A percentile compares a stretch with the other conserved stretches of the same genome.
Evolutionary conservation across 2,888 invertebrate genomes (phyloP).

Genomic region (Nephrotoma appendiculata): DNA sequence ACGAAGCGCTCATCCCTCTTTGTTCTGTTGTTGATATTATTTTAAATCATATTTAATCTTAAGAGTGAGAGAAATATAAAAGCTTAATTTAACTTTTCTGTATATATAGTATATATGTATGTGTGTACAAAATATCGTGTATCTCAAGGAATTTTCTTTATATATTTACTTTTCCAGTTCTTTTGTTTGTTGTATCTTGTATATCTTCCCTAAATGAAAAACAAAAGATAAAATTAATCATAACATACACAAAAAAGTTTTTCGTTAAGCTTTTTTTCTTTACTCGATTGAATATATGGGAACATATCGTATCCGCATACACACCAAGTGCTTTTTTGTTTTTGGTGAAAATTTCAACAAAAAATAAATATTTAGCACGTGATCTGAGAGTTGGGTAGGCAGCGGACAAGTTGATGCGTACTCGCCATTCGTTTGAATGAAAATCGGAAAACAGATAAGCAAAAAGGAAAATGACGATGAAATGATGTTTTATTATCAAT

Average conservation of each 20-base stretch:
- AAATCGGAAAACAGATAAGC: neutral
- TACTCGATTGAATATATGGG: neutral
- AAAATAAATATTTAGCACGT: neutral
- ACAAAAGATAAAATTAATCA: neutral
- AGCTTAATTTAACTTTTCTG: neutral
- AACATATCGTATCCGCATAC: neutral
- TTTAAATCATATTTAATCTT: neutral
- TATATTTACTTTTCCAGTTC: neutral
- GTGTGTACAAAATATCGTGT: neutral
- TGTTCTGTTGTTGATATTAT: neutral
- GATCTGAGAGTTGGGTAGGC: neutral
- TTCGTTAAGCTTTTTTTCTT: neutral
- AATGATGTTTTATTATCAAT: neutral
- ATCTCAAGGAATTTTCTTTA: neutral
- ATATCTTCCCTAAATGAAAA: neutral
- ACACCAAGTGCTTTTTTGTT: neutral
- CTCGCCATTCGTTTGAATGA: neutral
- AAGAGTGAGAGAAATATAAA: neutral
- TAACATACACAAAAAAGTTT: neutral
- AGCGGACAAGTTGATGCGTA: neutral
- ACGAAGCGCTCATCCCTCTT: neutral
- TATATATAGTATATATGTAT: neutral
- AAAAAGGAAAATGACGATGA: neutral
- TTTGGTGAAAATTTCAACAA: neutral
- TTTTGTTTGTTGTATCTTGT: neutral